Conservation (phyloP, 2,888 invertebrate species). For the Luperina nickerlii region DNA sequence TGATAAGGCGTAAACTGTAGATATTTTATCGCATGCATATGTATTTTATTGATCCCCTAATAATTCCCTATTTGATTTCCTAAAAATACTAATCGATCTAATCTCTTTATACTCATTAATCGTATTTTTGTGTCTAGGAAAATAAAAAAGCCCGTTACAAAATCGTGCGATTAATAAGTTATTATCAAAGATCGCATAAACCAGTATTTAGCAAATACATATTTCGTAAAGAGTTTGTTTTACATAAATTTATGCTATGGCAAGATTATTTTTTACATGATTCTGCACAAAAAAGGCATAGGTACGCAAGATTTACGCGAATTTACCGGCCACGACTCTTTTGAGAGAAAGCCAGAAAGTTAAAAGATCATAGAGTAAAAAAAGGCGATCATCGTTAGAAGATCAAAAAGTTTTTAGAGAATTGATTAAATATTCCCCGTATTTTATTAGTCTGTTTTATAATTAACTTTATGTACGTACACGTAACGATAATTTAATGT, state of each 20-base stretch:
- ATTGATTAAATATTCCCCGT: neutral
- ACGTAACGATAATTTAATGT: neutral
- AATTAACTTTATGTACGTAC: neutral
- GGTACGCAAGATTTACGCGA: neutral
- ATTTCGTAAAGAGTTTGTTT: neutral
- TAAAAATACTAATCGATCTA: neutral
- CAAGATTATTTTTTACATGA: neutral
- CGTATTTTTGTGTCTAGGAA: neutral
- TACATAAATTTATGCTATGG: neutral
- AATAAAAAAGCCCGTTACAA: neutral
- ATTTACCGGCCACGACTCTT: neutral
- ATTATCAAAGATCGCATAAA: neutral
- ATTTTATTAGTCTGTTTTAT: constrained; percentile 1
- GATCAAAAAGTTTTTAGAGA: neutral
- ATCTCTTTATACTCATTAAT: neutral
- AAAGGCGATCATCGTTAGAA: neutral
- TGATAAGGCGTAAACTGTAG: constrained; percentile 73
- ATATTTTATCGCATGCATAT: neutral
- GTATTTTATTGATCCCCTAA: neutral
- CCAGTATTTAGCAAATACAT: neutral
- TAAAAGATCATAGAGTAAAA: neutral
- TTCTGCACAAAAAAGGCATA: neutral
- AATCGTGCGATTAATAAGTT: neutral
- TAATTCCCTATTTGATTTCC: neutral
- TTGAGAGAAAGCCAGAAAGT: neutral